Evolutionary conservation across 2,888 invertebrate species (phyloP), one percentile per base, ranked within the genome.

Genomic region (Psylliodes chrysocephalus): DNA sequence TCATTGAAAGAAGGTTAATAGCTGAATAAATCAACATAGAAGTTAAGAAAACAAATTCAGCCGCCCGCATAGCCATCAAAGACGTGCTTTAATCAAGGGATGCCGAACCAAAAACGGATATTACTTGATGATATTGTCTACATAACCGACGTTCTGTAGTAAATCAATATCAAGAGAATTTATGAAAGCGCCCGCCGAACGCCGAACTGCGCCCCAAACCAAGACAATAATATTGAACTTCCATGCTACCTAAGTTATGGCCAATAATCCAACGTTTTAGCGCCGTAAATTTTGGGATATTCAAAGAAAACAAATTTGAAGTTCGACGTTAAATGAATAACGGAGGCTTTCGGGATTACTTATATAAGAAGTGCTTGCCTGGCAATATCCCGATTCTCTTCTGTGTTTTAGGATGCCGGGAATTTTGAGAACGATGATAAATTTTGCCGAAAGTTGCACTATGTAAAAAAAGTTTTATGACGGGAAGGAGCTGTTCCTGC

Each of bases 1-100:
- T n/a, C n/a, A n/a, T n/a, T n/a, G n/a, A n/a, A n/a, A n/a, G n/a
- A n/a, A n/a, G n/a, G n/a, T n/a, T n/a, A n/a, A n/a, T n/a, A n/a
- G n/a, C n/a, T n/a, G n/a, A n/a, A n/a, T n/a, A n/a, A n/a, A n/a
- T n/a, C n/a, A n/a, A n/a, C n/a, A n/a, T n/a, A n/a, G n/a, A n/a
- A n/a, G n/a, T n/a, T n/a, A n/a, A n/a, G 35, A 10, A 51, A 52
- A 17, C 49, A 25, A 12, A 49, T 25, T 12, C 19, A n/a, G 8
- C 28, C 12, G 10, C 18, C 19, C 19, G 18, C 15, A 14, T 12
- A 46, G 78, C 78, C 76, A 77, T 74, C 76, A 75, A 67, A 76
- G 78, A 79, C 79, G 79, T 79, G 78, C 78, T 78, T 79, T 79
- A 79, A 79, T 79, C 78, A 79, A 77, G 73, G 52, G 40, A 60